A percentile compares a stretch with the other conserved stretches of the same genome.
Evolutionary conservation across 2,113 vertebrate genomes (phyloP).

Genomic region (Sebastes schlegelii): DNA sequence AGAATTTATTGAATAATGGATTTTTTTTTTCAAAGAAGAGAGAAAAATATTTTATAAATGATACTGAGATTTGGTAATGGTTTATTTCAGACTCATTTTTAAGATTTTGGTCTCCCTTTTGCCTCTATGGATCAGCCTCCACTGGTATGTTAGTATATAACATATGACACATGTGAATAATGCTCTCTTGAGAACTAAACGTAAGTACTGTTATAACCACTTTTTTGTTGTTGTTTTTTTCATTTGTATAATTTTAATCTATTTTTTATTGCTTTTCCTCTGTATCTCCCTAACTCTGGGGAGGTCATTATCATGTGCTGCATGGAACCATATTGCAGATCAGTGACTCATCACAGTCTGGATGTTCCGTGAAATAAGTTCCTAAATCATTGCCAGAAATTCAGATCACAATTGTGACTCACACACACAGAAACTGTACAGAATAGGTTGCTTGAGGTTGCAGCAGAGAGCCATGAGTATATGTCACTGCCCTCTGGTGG

Average conservation of each 20-base stretch:
- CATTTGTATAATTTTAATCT: neutral
- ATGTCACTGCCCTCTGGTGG: slow-evolving; percentile 76
- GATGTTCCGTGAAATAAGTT: neutral
- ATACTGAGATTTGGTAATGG: no score
- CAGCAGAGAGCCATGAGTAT: neutral
- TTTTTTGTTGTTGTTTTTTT: neutral
- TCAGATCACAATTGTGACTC: neutral
- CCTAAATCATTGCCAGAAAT: neutral
- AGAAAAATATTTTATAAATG: no score
- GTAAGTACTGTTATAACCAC: neutral
- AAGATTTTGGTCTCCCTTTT: no score
- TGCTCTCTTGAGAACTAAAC: neutral
- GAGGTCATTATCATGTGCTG: neutral
- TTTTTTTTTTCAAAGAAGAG: no score
- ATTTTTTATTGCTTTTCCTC: neutral
- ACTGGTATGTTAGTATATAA: neutral
- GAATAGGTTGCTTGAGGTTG: neutral
- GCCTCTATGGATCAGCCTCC: no score
- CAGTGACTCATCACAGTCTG: slow-evolving; percentile 1
- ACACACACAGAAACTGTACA: neutral
- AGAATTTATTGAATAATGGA: no score
- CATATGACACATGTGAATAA: neutral
- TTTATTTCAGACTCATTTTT: no score
- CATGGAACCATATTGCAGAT: neutral
- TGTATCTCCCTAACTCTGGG: neutral